phyloP scores from a whole-genome alignment of 2,797 vertebrate genomes.

The Sebastes minor region DNA sequence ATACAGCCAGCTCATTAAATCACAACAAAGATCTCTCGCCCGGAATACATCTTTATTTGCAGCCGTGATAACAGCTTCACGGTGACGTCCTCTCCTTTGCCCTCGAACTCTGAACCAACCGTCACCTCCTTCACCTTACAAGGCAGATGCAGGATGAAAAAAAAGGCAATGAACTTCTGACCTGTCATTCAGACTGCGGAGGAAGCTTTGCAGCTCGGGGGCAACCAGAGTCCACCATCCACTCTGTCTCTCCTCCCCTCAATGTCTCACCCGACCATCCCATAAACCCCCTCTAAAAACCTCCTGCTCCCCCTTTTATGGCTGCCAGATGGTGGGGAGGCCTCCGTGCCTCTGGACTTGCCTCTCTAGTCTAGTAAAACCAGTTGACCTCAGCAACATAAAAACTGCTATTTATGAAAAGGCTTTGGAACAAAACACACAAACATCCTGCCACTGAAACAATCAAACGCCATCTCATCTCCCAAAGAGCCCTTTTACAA shows the following conservation, averaged over 20 bases:
- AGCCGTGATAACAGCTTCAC: conserved; percentile 45
- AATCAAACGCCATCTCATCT: conserved; percentile 76
- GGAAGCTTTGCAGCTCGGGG: conserved; percentile 81
- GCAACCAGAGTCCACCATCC: conserved; percentile 83
- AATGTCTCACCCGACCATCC: conserved; percentile 78
- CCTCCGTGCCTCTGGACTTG: conserved; percentile 84
- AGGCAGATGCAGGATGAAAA: conserved; percentile 70
- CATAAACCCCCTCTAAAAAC: conserved; percentile 81
- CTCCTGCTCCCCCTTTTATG: conserved; percentile 83
- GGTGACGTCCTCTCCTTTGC: conserved; percentile 57
- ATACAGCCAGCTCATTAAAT: conserved; percentile 40
- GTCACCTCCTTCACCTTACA: conserved; percentile 72
- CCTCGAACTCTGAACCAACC: conserved; percentile 59
- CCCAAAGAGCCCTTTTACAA: conserved; percentile 77
- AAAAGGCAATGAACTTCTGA: conserved; percentile 87
- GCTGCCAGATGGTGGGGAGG: conserved; percentile 84
- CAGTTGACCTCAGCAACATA: conserved; percentile 82
- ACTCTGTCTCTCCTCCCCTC: conserved; percentile 72
- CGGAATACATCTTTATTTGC: conserved; percentile 48
- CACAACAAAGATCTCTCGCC: conserved; percentile 12
- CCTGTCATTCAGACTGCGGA: conserved; percentile 79
- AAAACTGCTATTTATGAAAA: conserved; percentile 83
- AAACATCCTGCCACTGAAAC: conserved; percentile 78
- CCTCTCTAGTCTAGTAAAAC: conserved; percentile 85
- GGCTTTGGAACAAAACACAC: conserved; percentile 76